Base-by-base conservation (phyloP, 2,113 vertebrate genomes). In the Rhinoptilus africanus region DNA sequence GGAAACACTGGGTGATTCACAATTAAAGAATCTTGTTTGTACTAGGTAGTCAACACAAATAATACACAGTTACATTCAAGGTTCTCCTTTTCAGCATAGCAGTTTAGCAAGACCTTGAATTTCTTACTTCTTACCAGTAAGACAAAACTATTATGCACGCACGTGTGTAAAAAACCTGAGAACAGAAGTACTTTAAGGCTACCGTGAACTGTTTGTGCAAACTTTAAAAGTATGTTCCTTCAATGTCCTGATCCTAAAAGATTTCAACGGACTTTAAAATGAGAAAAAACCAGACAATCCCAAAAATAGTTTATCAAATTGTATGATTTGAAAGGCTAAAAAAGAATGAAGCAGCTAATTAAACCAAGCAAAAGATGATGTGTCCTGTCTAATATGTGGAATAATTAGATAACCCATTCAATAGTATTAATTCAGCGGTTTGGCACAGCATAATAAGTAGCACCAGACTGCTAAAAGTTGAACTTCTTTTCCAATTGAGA, bases 401-500 rank as follows among this genome's bases (percentile, higher is more conserved):
- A 73, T 93, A 66, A 92, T 92, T 72, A 89, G 54, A 56, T 79
- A 80, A 32, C 30, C 43, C 54, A 8, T 72, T 90, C 66, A 84
- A 51, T n/a, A 15, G 37, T 22, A 91, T 74, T 64, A 86, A 89
- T 92, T 83, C 53, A 39, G 6, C 78, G 74, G 74, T 73, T 93
- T 91, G 92, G 89, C 79, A 71, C n/a, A 48, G 37, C 43, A 35
- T 26, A 63, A 64, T 41, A 81, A 57, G 77, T 48, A 95, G 37
- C 73, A 59, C 21, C 48, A 48, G 51, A 73, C 53, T 82, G 72
- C 81, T 84, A 93, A 62, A 94, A 89, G 39, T 64, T 75, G 41
- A 83, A 80, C 60, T 90, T 43, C 69, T 83, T 73, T 84, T 93
- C 78, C 84, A 95, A 9, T 6, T 62, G 59, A 78, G 74, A 92